A percentile compares a stretch with the other conserved stretches of the same genome.
phyloP scores from a whole-genome alignment of 2,113 vertebrate genomes.

The Indri indri region DNA sequence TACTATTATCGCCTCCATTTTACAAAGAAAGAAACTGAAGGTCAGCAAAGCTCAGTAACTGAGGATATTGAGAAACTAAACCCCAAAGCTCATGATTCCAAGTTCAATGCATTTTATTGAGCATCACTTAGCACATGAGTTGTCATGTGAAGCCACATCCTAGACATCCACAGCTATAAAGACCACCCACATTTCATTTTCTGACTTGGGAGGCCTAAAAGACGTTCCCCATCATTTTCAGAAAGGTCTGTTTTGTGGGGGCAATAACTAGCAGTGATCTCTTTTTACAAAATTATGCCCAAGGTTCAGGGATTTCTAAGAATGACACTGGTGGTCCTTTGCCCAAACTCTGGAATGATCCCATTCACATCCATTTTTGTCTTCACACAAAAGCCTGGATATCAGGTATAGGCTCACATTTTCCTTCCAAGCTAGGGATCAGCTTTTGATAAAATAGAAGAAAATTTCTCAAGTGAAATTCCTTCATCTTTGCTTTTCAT shows the following conservation, averaged over 20 bases:
- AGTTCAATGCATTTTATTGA: neutral
- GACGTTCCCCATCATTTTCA: neutral
- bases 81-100: neutral
- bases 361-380: neutral
- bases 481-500: neutral
- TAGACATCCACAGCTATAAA: neutral
- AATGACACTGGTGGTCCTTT: neutral
- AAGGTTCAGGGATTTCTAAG: neutral
- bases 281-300: neutral
- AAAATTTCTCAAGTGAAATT: neutral
- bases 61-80: neutral
- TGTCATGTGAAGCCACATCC: neutral
- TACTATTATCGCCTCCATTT: neutral
- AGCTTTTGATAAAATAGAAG: neutral
- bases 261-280: neutral
- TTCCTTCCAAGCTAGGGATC: neutral
- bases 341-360: neutral
- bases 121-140: neutral
- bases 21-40: neutral
- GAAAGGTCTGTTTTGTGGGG: neutral
- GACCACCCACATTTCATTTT: neutral
- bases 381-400: neutral
- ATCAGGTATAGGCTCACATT: neutral
- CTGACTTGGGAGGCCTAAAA: neutral
- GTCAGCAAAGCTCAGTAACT: neutral